Conservation (phyloP, 2,888 invertebrate species). For the Drosophila subquinaria region DNA sequence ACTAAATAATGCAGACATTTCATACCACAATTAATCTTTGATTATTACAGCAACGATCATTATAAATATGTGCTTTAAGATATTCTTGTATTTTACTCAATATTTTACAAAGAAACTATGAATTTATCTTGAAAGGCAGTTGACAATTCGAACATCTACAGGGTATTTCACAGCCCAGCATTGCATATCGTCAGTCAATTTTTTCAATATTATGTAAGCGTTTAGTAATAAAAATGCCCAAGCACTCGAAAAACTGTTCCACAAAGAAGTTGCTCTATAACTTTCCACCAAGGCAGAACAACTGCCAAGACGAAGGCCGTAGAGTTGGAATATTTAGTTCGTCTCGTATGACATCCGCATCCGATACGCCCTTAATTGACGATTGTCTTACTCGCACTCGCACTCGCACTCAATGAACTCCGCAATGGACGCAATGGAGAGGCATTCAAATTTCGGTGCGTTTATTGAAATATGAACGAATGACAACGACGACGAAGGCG, state of each 20-base stretch:
- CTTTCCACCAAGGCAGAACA: slow-evolving; percentile 25
- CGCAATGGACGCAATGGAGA: background rate
- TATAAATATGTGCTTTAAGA: too few relatives aligned
- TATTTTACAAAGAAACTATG: background rate
- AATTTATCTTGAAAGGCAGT: background rate
- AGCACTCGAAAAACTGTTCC: slow-evolving; percentile 59
- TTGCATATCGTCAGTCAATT: background rate
- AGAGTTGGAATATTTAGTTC: slow-evolving; percentile 16
- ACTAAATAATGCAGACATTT: too few relatives aligned
- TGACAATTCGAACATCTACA: background rate
- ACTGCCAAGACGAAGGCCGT: slow-evolving; percentile 14
- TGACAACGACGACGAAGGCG: slow-evolving; percentile 40
- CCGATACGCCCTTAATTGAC: slow-evolving; percentile 71
- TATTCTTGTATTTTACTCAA: too few relatives aligned
- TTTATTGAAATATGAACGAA: slow-evolving; percentile 80
- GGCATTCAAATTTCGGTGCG: slow-evolving; percentile 78
- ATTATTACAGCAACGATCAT: too few relatives aligned
- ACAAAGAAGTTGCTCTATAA: slow-evolving; percentile 8
- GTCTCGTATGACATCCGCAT: slow-evolving; percentile 55
- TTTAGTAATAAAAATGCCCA: slow-evolving; percentile 81
- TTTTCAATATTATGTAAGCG: slow-evolving; percentile 64
- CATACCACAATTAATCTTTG: too few relatives aligned
- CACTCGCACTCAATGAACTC: slow-evolving; percentile 2
- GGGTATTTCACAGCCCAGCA: slow-evolving; percentile 4
- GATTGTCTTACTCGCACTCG: slow-evolving; percentile 62